Base-by-base conservation (phyloP, 2,888 invertebrate genomes). In the Rotaria macrura region DNA sequence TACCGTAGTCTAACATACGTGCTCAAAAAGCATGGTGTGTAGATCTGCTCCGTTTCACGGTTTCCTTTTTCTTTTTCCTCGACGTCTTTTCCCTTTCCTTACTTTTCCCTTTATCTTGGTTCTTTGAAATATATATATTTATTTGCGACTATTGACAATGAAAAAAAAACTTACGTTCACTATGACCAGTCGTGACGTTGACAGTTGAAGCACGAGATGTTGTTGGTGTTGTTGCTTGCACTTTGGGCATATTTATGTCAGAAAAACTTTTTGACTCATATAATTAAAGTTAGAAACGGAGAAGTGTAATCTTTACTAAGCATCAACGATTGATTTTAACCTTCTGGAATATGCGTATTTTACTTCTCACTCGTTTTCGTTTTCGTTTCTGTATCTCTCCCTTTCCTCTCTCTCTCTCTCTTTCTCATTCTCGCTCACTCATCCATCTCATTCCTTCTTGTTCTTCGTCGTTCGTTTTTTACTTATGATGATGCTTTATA, bases 261-360 rank as follows among this genome's bases (percentile, higher is more conserved):
- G 17, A 6, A 65, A 65, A 34, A 5, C 34, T 14, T 20, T 5
- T 38, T 20, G 2, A 65, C 25, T 54, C 54, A 54, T 54, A 54
- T 54, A 54, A 25, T 54, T 54, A 25, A 54, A 25, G 9, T 54
- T 34, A 29, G 34, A 65, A 29, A 20, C 14, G 17, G 34, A 29
- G 34, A 20, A 29, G 34, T 65, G 20, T 65, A 65, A 65, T 65
- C 65, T 65, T 25, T 34, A 34, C 29, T 34, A 65, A 65, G 34
- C 29, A 65, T 65, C 65, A 65, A 65, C 65, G 65, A 65, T 65
- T 65, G 65, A 65, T 20, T 65, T 65, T 65, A 65, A 65, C 65
- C 65, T 65, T 65, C 65, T 65, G 65, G 29, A 34, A 34, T 65
- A 65, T 65, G 65, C 65, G 65, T 38, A 65, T 65, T 34, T 65